Conservation (phyloP, 2,888 invertebrate genomes). For the Drosophila meridiana region DNA sequence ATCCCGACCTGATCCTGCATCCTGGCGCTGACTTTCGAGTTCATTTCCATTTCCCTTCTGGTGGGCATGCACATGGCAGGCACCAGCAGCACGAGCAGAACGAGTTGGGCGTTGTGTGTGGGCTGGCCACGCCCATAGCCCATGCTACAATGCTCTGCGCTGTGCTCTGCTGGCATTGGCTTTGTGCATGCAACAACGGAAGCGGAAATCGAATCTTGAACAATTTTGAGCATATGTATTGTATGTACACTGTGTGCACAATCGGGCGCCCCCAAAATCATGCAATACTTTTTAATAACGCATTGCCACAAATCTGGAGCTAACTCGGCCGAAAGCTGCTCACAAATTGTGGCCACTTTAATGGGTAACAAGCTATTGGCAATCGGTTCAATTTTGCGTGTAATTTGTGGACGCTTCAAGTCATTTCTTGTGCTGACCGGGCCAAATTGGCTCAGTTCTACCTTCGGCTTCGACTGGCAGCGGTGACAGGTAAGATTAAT, state of each 20-base stretch:
- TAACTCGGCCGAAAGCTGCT: slow-evolving; percentile 15
- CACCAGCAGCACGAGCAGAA: slow-evolving; percentile 10
- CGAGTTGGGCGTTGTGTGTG: not conserved
- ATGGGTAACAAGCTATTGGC: slow-evolving; percentile 62
- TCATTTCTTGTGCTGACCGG: slow-evolving; percentile 42
- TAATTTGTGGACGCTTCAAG: slow-evolving; percentile 52
- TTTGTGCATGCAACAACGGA: slow-evolving; percentile 73
- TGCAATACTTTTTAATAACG: slow-evolving; percentile 47
- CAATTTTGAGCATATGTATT: slow-evolving; percentile 58
- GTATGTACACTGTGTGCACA: slow-evolving; percentile 47
- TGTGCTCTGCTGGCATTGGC: slow-evolving; percentile 43
- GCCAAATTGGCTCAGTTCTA: slow-evolving; percentile 50
- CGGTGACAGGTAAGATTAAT: slow-evolving; percentile 46
- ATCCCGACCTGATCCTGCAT: not conserved
- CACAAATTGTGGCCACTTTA: slow-evolving; percentile 68
- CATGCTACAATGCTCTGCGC: slow-evolving; percentile 21
- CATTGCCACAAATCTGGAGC: slow-evolving; percentile 17
- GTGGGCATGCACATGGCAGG: slow-evolving; percentile 47
- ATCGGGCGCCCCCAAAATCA: slow-evolving; percentile 34
- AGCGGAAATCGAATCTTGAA: slow-evolving; percentile 78
- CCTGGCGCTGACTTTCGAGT: slow-evolving; percentile 12
- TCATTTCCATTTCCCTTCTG: slow-evolving; percentile 46
- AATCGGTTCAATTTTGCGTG: slow-evolving; percentile 67
- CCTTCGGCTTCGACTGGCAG: slow-evolving; percentile 1
- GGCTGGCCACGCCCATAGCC: slow-evolving; percentile 38